phyloP scores from a whole-genome alignment of 2,888 invertebrate species.

The Ectobius pallidus region DNA sequence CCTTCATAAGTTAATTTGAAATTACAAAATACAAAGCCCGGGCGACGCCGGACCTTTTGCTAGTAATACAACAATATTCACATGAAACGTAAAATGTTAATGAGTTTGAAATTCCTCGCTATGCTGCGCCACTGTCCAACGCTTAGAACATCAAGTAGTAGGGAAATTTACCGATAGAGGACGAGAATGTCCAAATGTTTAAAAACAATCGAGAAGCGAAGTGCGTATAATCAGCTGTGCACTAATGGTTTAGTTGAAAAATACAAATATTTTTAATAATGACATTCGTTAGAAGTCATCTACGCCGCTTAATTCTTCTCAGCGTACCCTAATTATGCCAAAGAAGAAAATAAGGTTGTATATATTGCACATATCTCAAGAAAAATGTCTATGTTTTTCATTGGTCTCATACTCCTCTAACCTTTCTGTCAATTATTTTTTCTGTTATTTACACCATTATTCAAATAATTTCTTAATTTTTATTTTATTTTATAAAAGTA shows the following conservation, averaged over 20 bases:
- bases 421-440: not conserved
- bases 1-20: too few relatives aligned
- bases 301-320: not conserved
- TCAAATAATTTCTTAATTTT: too few relatives aligned
- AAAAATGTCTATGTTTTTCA: not conserved
- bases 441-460: too few relatives aligned
- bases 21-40: too few relatives aligned
- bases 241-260: not conserved
- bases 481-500: too few relatives aligned
- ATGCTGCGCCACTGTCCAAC: not conserved
- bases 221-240: constrained; percentile 11
- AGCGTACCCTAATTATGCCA: constrained; percentile 25
- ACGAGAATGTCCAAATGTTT: not conserved
- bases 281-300: constrained; percentile 13
- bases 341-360: constrained; percentile 33
- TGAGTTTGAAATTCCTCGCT: not conserved
- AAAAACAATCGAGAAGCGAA: not conserved
- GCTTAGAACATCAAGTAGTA: not conserved
- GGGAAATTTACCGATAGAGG: not conserved
- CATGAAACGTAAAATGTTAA: too few relatives aligned
- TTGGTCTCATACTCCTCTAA: not conserved
- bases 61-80: too few relatives aligned
- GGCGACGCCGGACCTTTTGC: too few relatives aligned
- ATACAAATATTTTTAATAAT: constrained; percentile 22
- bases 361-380: not conserved